These are phyloP conservation scores for Neria commutata DNA, from an alignment of 2,888 invertebrate species.

Conservation along the genomic window DNA sequence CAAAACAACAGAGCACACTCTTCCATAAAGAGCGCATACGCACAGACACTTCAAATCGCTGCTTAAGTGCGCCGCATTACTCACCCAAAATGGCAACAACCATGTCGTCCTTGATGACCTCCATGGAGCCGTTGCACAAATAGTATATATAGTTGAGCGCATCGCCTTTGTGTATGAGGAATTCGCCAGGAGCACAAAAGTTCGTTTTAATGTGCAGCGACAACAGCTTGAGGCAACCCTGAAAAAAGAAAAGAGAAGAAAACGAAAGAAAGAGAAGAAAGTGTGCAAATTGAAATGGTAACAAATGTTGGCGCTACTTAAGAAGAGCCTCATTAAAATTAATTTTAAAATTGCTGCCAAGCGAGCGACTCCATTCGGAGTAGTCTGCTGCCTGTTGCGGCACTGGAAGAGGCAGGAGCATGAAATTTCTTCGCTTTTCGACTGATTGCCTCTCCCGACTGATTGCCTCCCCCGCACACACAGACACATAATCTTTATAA, in stretches of 20 bases:
- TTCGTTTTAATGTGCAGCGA: constrained; percentile 92
- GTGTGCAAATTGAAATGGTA: no score
- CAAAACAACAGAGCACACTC: neutral
- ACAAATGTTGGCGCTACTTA: neutral
- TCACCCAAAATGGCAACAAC: constrained; percentile 95
- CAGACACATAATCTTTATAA: no score
- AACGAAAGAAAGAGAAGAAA: constrained; percentile 4
- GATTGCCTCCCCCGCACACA: no score
- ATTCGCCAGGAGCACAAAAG: constrained; percentile 96
- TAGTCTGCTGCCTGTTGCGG: no score
- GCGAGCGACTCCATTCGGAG: no score
- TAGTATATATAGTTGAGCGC: constrained; percentile 93
- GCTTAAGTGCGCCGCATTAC: no score
- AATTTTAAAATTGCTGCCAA: no score
- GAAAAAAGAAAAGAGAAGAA: constrained; percentile 10
- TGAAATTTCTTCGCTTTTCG: no score
- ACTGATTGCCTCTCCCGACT: no score
- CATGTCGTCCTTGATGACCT: constrained; percentile 94
- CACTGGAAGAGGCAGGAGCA: no score
- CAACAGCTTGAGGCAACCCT: constrained; percentile 88
- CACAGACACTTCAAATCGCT: neutral
- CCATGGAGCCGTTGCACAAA: constrained; percentile 96
- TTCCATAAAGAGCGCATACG: neutral
- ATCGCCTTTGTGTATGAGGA: constrained; percentile 91
- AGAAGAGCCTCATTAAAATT: neutral